These are phyloP conservation scores for Pelecanus crispus DNA, from an alignment of 2,113 vertebrate genomes.

Conservation along the genomic window DNA sequence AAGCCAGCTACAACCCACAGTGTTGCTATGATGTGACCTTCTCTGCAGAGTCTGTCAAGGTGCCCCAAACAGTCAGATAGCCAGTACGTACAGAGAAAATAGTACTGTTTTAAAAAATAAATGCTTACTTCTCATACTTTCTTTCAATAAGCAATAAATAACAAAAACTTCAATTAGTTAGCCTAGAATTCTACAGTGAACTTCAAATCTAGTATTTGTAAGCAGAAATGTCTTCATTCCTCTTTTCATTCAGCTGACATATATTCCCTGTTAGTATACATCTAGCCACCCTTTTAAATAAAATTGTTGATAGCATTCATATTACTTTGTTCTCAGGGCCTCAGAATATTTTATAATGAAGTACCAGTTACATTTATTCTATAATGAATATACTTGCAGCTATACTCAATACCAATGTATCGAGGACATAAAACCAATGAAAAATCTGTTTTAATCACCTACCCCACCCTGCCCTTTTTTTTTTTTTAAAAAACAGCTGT, in stretches of 20 bases:
- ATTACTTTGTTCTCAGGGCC: not conserved
- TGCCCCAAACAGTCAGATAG: not conserved
- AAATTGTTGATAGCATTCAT: not conserved
- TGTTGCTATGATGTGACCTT: not conserved
- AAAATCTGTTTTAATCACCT: not conserved
- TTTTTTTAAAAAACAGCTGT: not conserved
- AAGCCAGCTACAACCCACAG: not conserved
- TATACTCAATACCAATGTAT: not conserved
- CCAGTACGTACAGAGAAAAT: not conserved
- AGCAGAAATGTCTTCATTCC: not conserved
- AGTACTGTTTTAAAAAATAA: not conserved
- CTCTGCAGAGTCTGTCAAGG: not conserved
- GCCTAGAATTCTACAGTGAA: not conserved
- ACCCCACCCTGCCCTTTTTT: fast-evolving
- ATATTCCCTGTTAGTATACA: not conserved
- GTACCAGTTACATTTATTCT: not conserved
- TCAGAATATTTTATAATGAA: not conserved
- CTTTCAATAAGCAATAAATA: not conserved
- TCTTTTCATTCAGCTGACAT: not conserved
- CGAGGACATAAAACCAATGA: not conserved
- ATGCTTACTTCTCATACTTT: not conserved
- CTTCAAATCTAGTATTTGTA: not conserved
- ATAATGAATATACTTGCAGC: not conserved
- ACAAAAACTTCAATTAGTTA: not conserved
- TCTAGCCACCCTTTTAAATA: not conserved